These are phyloP conservation scores for Pollimyrus isidori DNA, from an alignment of 2,113 vertebrate species.

Conservation along the genomic window DNA sequence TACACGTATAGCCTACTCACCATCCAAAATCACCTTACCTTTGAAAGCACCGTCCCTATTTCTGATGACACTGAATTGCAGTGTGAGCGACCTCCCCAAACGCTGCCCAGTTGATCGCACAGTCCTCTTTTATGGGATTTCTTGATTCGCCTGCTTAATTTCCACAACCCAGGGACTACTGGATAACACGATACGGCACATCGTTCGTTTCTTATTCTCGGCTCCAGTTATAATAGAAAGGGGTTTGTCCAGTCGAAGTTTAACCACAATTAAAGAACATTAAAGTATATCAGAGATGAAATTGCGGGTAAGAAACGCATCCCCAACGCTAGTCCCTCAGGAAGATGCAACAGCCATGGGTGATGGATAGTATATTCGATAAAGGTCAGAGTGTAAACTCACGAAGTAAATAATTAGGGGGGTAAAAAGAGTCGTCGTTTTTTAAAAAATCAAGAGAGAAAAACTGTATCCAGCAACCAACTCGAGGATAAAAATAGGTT, in stretches of 20 bases:
- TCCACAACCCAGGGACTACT: neutral
- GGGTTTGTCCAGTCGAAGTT: neutral
- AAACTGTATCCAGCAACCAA: neutral
- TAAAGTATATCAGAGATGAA: neutral
- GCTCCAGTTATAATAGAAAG: neutral
- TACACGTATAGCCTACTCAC: neutral
- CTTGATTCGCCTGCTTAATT: slow-evolving; percentile 7
- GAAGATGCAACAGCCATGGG: slow-evolving; percentile 20
- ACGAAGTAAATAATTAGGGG: neutral
- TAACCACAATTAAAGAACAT: neutral
- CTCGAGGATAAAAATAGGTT: neutral
- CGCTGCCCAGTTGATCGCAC: neutral
- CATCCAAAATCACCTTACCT: slow-evolving; percentile 13
- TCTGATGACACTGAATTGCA: slow-evolving; percentile 4
- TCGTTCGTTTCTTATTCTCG: slow-evolving; percentile 5
- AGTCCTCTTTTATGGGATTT: neutral
- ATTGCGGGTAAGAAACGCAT: slow-evolving; percentile 7
- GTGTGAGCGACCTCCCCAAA: neutral
- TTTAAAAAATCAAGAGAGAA: neutral
- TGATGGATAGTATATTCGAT: slow-evolving; percentile 29
- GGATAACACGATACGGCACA: neutral
- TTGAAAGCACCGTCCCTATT: neutral
- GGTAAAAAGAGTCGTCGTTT: neutral
- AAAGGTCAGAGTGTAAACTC: slow-evolving; percentile 28
- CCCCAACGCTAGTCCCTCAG: neutral